Percentiles rank a stretch among this genome's conserved stretches.
Conservation (phyloP, 2,888 invertebrate species). For the Spilosoma lubricipeda region DNA sequence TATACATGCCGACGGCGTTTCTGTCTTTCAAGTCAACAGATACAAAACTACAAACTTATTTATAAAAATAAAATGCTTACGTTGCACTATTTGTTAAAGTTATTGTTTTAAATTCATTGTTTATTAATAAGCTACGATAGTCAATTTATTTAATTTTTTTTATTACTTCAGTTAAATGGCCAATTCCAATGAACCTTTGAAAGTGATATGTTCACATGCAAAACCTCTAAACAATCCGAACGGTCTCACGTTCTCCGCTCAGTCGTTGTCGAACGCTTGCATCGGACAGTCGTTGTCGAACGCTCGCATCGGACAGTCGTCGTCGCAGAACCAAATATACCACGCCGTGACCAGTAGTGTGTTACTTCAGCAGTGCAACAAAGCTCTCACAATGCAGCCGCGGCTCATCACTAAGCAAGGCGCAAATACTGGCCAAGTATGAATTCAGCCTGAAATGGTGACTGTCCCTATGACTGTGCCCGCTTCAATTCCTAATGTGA, state of each 20-base stretch:
- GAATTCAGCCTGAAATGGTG: constrained; percentile 86
- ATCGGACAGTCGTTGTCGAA: too few species aligned
- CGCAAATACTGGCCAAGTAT: constrained; percentile 68
- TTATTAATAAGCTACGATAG: too few species aligned
- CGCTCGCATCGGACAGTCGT: too few species aligned
- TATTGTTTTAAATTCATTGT: too few species aligned
- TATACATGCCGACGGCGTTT: too few species aligned
- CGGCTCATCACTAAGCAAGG: constrained; percentile 82
- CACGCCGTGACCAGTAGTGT: constrained; percentile 82
- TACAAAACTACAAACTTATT: too few species aligned
- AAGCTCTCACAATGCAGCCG: constrained; percentile 77
- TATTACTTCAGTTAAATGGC: too few species aligned
- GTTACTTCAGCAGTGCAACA: constrained; percentile 60
- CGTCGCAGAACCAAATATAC: constrained; percentile 81
- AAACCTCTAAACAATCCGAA: constrained; percentile 66
- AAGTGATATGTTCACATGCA: constrained; percentile 85
- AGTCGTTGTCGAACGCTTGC: constrained; percentile 90
- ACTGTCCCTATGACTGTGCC: constrained; percentile 88
- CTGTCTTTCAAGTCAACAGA: too few species aligned
- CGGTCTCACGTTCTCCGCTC: constrained; percentile 68
- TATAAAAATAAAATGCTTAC: too few species aligned
- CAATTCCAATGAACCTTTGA: constrained; percentile 83
- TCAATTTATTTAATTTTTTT: too few species aligned
- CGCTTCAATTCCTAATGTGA: constrained; percentile 87
- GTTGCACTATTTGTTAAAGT: too few species aligned